Evolutionary conservation across 2,113 vertebrate genomes (phyloP).

Genomic region (Varanus komodoensis): DNA sequence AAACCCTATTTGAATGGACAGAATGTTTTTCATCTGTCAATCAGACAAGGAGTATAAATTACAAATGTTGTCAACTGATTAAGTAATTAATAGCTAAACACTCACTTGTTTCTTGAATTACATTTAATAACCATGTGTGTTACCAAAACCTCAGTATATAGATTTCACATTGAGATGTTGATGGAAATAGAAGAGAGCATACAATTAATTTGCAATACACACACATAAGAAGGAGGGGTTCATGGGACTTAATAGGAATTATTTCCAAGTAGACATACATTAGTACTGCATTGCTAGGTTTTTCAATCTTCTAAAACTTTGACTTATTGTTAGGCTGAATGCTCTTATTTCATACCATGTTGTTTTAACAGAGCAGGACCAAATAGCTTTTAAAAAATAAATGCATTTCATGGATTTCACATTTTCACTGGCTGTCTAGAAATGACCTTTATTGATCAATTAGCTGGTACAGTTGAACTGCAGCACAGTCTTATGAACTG

Average conservation of each 20-base stretch:
- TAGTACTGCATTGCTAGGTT: not conserved
- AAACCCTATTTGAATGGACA: not conserved
- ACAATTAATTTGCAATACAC: not conserved
- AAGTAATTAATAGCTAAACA: not conserved
- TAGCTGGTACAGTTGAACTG: not conserved
- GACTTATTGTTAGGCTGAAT: not conserved
- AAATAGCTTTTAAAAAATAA: conserved; percentile 2
- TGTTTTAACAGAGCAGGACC: not conserved
- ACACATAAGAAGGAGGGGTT: not conserved
- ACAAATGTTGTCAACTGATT: not conserved
- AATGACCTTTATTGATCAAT: not conserved
- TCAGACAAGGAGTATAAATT: too few relatives aligned
- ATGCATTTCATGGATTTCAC: too few relatives aligned
- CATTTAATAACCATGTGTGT: not conserved
- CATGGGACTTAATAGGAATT: not conserved
- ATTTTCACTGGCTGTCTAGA: not conserved
- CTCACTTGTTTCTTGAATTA: not conserved
- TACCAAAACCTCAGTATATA: not conserved
- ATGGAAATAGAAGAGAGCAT: not conserved
- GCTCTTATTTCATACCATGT: not conserved
- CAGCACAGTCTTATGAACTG: too few relatives aligned
- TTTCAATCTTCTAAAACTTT: not conserved
- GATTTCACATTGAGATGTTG: not conserved
- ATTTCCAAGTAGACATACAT: not conserved
- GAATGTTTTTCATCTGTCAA: too few relatives aligned